Evolutionary conservation across 2,888 invertebrate genomes (phyloP), one percentile per base, ranked within the genome.

Genomic region (Ceriagrion tenellum): DNA sequence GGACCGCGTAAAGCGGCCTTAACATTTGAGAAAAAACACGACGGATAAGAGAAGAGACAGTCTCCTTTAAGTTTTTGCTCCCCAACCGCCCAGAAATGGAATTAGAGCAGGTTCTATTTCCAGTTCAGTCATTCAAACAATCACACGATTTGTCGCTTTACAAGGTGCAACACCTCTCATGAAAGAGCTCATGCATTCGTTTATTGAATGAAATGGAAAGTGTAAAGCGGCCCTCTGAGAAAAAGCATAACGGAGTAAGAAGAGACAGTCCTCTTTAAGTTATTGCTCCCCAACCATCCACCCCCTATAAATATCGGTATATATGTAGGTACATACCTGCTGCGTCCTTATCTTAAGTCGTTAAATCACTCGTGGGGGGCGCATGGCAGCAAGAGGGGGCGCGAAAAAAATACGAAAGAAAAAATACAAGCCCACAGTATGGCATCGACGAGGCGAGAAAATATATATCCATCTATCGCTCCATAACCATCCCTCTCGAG

Each of bases 401-500:
- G 30, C 13, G 16, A 81, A 35, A 81, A 35, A 13, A 81, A 35
- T 35, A 81, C 81, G 13, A 69, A 69, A 81, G 35, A 3, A 56
- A n/a, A 56, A 56, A 56, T 12, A 56, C 56, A 74, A n/a, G 81
- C 16, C 35, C 30, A 35, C 81, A 35, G n/a, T 81, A 81, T 35
- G 81, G 81, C n/a, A 81, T 81, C 81, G 81, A 81, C 81, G 81
- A 81, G 81, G 81, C 81, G 81, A 81, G 81, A 81, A 81, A 81
- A 81, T 81, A 81, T 81, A 81, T 81, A 81, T 30, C 47, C 8
- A 47, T 47, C 47, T 47, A 47, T 47, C 81, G 81, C 81, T 81
- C 81, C 30, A 81, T 81, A 81, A 81, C 81, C 81, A 81, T 81
- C 81, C 30, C 35, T 16, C 35, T 35, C 23, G 81, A 20, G 81